Percentiles rank a stretch among this genome's conserved stretches.
phyloP scores from a whole-genome alignment of 1,140 invertebrate species.

The Nixonia krombeini region DNA sequence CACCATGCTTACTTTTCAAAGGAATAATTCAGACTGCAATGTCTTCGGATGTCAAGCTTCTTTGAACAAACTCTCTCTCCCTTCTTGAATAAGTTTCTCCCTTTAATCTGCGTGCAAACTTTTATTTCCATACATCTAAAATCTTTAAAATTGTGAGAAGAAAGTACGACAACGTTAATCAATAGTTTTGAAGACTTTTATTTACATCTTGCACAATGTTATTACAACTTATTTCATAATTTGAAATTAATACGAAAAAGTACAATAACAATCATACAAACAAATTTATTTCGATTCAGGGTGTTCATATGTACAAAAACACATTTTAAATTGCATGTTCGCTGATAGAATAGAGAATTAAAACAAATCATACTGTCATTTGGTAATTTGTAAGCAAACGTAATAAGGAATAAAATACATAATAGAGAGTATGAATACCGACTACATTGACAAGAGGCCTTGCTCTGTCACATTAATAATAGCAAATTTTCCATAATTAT shows the following conservation, averaged over 20 bases:
- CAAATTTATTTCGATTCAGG: too few species aligned
- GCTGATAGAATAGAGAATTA: constrained; percentile 10
- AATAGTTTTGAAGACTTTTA: too few species aligned
- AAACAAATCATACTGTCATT: constrained; percentile 13
- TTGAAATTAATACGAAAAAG: background rate
- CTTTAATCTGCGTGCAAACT: too few species aligned
- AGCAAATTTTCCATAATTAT: background rate
- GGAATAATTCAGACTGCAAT: constrained; percentile 49
- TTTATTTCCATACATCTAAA: constrained; percentile 24
- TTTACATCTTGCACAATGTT: too few species aligned
- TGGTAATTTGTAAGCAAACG: constrained; percentile 27
- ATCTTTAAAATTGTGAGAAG: constrained; percentile 15
- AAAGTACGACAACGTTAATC: background rate
- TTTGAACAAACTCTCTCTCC: constrained; percentile 54
- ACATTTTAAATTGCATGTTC: constrained; percentile 11
- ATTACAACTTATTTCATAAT: too few species aligned
- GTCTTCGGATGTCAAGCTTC: constrained; percentile 45
- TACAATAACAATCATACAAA: too few species aligned
- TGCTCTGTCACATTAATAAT: constrained; percentile 33
- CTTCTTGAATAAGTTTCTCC: constrained; percentile 41
- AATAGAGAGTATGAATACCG: constrained; percentile 10
- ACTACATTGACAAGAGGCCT: constrained; percentile 2
- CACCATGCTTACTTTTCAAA: constrained; percentile 47
- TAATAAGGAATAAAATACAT: constrained; percentile 9
- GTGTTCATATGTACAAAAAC: too few species aligned